Base-by-base conservation (phyloP, 1,140 invertebrate species). In the Planococcus citri region DNA sequence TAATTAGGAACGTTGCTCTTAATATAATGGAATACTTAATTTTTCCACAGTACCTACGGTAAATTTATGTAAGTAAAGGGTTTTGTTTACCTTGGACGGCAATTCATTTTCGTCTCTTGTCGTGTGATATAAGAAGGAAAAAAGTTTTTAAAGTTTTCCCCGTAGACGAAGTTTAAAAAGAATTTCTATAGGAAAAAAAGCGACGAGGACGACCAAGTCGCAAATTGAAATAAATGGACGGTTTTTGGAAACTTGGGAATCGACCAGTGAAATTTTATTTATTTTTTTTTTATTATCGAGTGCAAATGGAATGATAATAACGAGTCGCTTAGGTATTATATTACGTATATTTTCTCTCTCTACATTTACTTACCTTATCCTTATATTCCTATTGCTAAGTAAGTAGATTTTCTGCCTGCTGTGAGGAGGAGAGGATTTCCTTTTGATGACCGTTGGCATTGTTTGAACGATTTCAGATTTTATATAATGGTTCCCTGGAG, bases 21-120 rank as follows among this genome's bases (percentile, higher is more conserved):
- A 51, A 51, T 51, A 51, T 51, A 51, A 51, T 51, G 41, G 41
- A 51, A 51, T 51, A 51, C 41, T 51, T 51, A 51, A 51, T 51
- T 51, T 51, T 51, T 51, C 3, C 41, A 20, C 6, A 20, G 29
- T 33, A 51, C n/a, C n/a, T n/a, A 51, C 10, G 10, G 17, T 20
- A 17, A 51, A 51, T 51, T 51, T 51, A 51, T 51, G n/a, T 51
- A 51, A 51, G 41, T 6, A 9, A 51, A 51, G 41, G 41, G 41
- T 51, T 51, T 51, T 51, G 41, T 51, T 51, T 51, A 51, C 41
- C 41, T 51, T 51, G 41, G 41, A 51, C 41, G 17, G 41, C n/a
- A 51, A 51, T 51, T 51, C 41, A 51, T 51, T 51, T 51, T 51
- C 41, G 41, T 51, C 41, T 51, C 41, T 20, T 51, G n/a, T 20